Evolutionary conservation across 1,140 invertebrate genomes (phyloP).

Genomic region (Aphelinus atriplicis): DNA sequence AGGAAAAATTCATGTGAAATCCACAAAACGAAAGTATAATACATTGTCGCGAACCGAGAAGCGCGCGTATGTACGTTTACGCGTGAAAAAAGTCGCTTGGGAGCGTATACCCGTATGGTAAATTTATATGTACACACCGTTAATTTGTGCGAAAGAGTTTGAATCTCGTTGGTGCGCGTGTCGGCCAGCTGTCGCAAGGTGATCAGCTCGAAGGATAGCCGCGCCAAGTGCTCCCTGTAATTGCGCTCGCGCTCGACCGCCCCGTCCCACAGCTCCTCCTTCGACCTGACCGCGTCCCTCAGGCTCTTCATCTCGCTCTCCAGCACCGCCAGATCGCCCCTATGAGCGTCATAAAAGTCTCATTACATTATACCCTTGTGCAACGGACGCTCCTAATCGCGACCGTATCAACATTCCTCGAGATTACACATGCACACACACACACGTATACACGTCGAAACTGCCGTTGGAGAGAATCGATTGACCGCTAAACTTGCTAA

Average conservation of each 20-base stretch:
- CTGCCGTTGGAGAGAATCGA: too few relatives aligned
- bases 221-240: slow-evolving; percentile 55
- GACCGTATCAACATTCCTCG: too few relatives aligned
- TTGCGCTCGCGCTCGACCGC: slow-evolving; percentile 53
- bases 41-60: too few relatives aligned
- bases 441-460: too few relatives aligned
- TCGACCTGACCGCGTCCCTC: slow-evolving; percentile 49
- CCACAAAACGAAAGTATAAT: too few relatives aligned
- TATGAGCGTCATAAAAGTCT: slow-evolving; percentile 18
- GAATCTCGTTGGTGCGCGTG: slow-evolving; percentile 51
- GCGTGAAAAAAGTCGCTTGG: not conserved
- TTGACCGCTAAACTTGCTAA: too few relatives aligned
- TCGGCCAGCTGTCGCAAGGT: slow-evolving; percentile 54
- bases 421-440: too few relatives aligned
- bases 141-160: slow-evolving; percentile 43
- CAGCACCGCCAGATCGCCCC: slow-evolving; percentile 55
- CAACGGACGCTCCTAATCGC: too few relatives aligned
- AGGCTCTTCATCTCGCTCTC: slow-evolving; percentile 56
- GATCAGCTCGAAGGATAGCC: slow-evolving; percentile 53
- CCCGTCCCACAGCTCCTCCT: slow-evolving; percentile 54
- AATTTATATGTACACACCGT: slow-evolving; percentile 40
- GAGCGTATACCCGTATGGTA: not conserved
- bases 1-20: too few relatives aligned
- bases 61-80: too few relatives aligned
- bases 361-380: too few relatives aligned